Evolutionary conservation across 2,888 invertebrate genomes (phyloP).

Genomic region (Sarcophaga subvicina): DNA sequence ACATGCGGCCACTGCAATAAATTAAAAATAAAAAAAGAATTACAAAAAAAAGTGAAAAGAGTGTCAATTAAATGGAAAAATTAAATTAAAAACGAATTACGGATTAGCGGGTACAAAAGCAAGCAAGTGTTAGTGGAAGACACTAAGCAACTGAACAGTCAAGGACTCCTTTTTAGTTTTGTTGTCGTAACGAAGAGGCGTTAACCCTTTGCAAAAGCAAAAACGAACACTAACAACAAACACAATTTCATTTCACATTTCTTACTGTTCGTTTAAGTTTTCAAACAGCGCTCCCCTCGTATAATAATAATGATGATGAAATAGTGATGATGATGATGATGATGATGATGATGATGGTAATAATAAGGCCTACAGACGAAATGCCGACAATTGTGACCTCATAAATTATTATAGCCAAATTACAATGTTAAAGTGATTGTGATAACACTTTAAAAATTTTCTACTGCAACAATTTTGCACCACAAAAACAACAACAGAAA

Average conservation of each 20-base stretch:
- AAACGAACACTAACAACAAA: not conserved
- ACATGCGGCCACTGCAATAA: not conserved
- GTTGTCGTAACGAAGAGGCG: slow-evolving; percentile 44
- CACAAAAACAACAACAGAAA: not conserved
- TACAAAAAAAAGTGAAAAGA: not conserved
- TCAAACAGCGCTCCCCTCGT: not conserved
- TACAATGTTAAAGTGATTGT: not conserved
- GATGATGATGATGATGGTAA: not conserved
- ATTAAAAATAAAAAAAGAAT: slow-evolving; percentile 15
- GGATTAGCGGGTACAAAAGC: not conserved
- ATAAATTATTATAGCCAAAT: slow-evolving; percentile 25
- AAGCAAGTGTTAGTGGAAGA: slow-evolving; percentile 17
- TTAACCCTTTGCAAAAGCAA: slow-evolving; percentile 40
- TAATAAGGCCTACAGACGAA: slow-evolving; percentile 38
- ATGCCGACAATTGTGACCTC: slow-evolving; percentile 61
- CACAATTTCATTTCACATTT: not conserved
- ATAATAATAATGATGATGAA: not conserved
- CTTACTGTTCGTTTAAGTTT: not conserved
- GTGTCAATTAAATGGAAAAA: not conserved
- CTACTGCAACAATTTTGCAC: slow-evolving; percentile 10
- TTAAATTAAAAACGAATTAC: not conserved
- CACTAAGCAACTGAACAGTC: not conserved
- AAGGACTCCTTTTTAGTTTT: slow-evolving; percentile 22
- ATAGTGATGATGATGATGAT: too few species aligned
- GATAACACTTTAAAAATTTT: not conserved